Evolutionary conservation across 23 tunicate species (phyloP).

Genomic region (Ciona savignyi): DNA sequence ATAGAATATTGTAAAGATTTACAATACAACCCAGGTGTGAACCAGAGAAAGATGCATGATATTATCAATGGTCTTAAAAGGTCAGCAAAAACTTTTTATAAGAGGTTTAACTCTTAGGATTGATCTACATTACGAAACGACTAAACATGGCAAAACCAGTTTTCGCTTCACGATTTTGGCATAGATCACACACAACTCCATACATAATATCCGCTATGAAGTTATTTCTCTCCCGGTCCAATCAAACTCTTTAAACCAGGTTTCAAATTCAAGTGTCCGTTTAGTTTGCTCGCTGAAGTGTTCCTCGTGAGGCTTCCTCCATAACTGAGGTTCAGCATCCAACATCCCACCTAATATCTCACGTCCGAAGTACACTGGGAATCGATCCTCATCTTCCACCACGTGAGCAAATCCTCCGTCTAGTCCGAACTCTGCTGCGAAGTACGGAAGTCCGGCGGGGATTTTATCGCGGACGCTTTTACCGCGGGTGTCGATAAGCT

Average conservation of each 20-base stretch:
- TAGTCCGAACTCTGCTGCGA: conserved; percentile 85
- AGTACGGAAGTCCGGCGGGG: conserved; percentile 83
- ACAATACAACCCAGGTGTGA: too few species aligned
- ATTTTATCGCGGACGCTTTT: conserved; percentile 57
- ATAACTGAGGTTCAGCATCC: conserved; percentile 66
- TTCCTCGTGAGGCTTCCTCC: conserved; percentile 88
- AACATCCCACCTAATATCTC: conserved; percentile 91
- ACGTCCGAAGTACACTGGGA: conserved; percentile 83
- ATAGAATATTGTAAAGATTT: too few species aligned
- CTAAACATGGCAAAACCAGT: too few species aligned
- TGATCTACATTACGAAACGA: too few species aligned
- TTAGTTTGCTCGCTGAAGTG: conserved; percentile 74
- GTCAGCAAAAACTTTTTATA: too few species aligned
- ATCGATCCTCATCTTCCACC: conserved; percentile 64
- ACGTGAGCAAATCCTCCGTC: conserved; percentile 98
- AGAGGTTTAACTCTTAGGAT: too few species aligned
- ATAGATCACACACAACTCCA: too few species aligned
- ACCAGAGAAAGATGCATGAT: too few species aligned
- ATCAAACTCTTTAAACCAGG: conserved; percentile 48
- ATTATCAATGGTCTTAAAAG: too few species aligned
- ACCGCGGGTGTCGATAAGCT: conserved; percentile 76
- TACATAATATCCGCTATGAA: neutral
- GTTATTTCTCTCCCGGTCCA: conserved; percentile 8
- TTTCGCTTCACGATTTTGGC: too few species aligned
- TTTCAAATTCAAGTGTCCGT: conserved; percentile 64